Conservation (phyloP, 1,140 invertebrate genomes). For the Drosophila yakuba region DNA sequence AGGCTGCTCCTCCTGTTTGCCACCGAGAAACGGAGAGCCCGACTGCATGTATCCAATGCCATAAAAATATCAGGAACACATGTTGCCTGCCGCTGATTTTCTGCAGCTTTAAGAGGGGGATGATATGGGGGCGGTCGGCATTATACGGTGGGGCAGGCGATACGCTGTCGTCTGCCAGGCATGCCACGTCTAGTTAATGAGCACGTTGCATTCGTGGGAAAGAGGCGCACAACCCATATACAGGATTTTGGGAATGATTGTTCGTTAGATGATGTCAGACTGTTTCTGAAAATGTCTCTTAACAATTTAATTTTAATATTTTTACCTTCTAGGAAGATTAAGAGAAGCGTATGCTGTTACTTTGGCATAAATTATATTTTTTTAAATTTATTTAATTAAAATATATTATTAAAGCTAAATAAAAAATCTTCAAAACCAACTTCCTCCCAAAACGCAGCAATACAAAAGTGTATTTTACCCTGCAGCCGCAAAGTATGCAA, state of each 20-base stretch:
- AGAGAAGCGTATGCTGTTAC: no score
- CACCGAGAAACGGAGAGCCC: slow-evolving; percentile 24
- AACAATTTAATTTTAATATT: background rate
- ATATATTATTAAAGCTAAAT: no score
- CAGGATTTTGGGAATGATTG: background rate
- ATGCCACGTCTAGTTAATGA: slow-evolving; percentile 59
- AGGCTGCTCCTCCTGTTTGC: slow-evolving; percentile 42
- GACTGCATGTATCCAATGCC: slow-evolving; percentile 65
- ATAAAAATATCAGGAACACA: slow-evolving; percentile 71
- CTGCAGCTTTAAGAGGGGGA: slow-evolving; percentile 18
- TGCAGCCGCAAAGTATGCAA: slow-evolving; percentile 16
- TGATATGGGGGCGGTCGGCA: slow-evolving; percentile 5
- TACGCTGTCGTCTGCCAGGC: slow-evolving; percentile 50
- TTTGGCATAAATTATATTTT: no score
- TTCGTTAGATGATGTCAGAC: background rate
- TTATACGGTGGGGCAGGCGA: background rate
- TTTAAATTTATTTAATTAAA: no score
- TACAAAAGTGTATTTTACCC: slow-evolving; percentile 1
- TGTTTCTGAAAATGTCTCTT: background rate
- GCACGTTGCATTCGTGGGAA: slow-evolving; percentile 36
- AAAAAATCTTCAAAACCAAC: background rate
- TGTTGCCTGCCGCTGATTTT: slow-evolving; percentile 62
- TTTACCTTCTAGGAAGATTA: no score
- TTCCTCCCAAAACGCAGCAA: background rate
- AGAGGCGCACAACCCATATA: slow-evolving; percentile 3